Conservation (phyloP, 2,888 invertebrate species). For the Liodrosophila aerea region DNA sequence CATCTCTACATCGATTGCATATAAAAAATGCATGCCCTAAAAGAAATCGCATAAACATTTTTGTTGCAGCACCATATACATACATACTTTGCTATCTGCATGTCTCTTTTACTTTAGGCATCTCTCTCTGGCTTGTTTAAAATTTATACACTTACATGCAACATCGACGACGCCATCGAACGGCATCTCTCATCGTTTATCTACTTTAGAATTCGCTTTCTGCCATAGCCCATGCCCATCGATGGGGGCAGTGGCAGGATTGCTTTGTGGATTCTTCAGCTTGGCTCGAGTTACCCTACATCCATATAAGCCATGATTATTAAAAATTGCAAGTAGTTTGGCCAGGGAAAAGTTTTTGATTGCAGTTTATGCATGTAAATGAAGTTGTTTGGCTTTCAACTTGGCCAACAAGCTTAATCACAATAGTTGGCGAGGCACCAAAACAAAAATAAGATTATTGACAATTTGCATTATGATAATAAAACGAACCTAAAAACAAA, state of each 20-base stretch:
- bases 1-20: not conserved
- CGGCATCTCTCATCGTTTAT: constrained; percentile 25
- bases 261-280: constrained; percentile 5
- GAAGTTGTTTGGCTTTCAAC: constrained; percentile 64
- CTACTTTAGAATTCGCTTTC: constrained; percentile 23
- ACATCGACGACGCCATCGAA: constrained; percentile 16
- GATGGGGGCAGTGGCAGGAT: constrained; percentile 31
- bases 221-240: constrained; percentile 15
- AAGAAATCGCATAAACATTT: constrained; percentile 26
- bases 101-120: not conserved
- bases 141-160: constrained; percentile 36
- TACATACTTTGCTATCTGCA: not conserved
- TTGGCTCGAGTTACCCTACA: not conserved
- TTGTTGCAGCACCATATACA: constrained; percentile 18
- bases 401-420: constrained; percentile 46
- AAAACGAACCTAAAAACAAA: too few species aligned
- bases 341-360: constrained; percentile 47
- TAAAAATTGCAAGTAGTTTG: constrained; percentile 69
- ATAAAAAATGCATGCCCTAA: constrained; percentile 15
- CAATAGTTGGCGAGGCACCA: constrained; percentile 14
- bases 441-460: constrained; percentile 31
- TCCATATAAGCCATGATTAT: constrained; percentile 63
- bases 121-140: constrained; percentile 25
- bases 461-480: constrained; percentile 64
- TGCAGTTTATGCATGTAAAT: constrained; percentile 74